Percentiles rank a stretch among this genome's conserved stretches.
These are phyloP conservation scores for Siderastrea radians DNA, from an alignment of 92 coral and sea anemone species.

Conservation along the genomic window DNA sequence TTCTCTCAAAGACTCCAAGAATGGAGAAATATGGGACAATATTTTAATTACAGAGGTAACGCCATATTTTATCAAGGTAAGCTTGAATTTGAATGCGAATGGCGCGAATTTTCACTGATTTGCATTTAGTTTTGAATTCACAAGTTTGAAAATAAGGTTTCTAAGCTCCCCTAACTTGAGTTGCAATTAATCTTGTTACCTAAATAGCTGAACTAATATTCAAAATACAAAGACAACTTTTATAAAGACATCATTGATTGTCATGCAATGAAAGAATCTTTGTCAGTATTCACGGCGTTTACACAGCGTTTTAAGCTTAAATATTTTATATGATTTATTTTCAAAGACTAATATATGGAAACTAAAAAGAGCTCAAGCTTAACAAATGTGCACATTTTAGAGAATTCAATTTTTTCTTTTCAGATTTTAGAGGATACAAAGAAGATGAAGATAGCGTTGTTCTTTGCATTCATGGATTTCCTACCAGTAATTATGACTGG, in stretches of 20 bases:
- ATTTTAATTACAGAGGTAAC: slow-evolving; percentile 83
- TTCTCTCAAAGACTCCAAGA: slow-evolving; percentile 76
- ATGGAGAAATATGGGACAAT: slow-evolving; percentile 89
- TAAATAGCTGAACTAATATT: not conserved
- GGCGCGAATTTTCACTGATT: slow-evolving; percentile 28
- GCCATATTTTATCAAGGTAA: slow-evolving; percentile 96
- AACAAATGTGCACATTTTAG: not conserved
- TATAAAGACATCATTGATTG: slow-evolving; percentile 2
- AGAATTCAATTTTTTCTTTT: not conserved
- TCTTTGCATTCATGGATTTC: slow-evolving; percentile 96
- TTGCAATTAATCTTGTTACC: not conserved
- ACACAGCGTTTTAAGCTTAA: too few relatives aligned
- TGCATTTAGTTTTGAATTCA: not conserved
- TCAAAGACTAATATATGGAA: too few relatives aligned
- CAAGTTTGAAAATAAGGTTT: not conserved
- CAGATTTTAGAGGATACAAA: slow-evolving; percentile 73
- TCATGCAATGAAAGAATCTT: not conserved
- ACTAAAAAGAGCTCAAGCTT: not conserved
- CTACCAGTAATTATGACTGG: slow-evolving; percentile 95
- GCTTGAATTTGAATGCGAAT: not conserved
- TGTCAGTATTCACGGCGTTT: not conserved
- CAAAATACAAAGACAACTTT: not conserved
- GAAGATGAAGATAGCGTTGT: slow-evolving; percentile 69
- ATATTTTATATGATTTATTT: too few relatives aligned
- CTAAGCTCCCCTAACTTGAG: not conserved